Conservation (phyloP, 2,888 invertebrate genomes). For the Aethes cnicana region DNA sequence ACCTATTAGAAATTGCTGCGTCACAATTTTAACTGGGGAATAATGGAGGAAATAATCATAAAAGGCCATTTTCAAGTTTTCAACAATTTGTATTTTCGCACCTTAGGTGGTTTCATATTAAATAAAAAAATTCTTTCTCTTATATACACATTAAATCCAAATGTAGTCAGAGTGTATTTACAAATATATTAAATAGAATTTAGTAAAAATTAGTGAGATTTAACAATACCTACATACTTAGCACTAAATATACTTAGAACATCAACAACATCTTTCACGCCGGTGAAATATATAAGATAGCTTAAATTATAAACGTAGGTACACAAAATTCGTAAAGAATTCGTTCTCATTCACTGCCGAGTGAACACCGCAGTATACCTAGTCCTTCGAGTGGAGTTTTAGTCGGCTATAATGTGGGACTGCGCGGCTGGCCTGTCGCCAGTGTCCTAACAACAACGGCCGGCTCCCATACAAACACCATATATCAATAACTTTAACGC, state of each 20-base stretch:
- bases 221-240: slow-evolving; percentile 78
- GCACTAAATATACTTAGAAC: slow-evolving; percentile 74
- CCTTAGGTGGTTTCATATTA: slow-evolving; percentile 79
- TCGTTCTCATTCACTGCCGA: slow-evolving; percentile 58
- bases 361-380: slow-evolving; percentile 63
- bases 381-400: slow-evolving; percentile 41
- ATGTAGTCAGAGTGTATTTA: slow-evolving; percentile 82
- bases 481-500: slow-evolving; percentile 73
- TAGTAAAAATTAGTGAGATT: slow-evolving; percentile 83
- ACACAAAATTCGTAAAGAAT: slow-evolving; percentile 67
- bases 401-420: neutral
- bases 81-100: slow-evolving; percentile 81
- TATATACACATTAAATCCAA: slow-evolving; percentile 82
- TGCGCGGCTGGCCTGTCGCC: neutral
- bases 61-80: slow-evolving; percentile 62
- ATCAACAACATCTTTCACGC: slow-evolving; percentile 80
- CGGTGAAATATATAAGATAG: slow-evolving; percentile 70
- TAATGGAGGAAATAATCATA: slow-evolving; percentile 38
- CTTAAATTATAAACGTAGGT: slow-evolving; percentile 59
- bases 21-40: too few species aligned
- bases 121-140: slow-evolving; percentile 77
- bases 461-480: slow-evolving; percentile 61
- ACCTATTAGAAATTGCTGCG: too few species aligned
- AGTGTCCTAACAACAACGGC: slow-evolving; percentile 41
- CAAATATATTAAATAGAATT: slow-evolving; percentile 83